These are phyloP conservation scores for Procambarus virginalis DNA, from an alignment of 1,140 invertebrate genomes.

Conservation along the genomic window DNA sequence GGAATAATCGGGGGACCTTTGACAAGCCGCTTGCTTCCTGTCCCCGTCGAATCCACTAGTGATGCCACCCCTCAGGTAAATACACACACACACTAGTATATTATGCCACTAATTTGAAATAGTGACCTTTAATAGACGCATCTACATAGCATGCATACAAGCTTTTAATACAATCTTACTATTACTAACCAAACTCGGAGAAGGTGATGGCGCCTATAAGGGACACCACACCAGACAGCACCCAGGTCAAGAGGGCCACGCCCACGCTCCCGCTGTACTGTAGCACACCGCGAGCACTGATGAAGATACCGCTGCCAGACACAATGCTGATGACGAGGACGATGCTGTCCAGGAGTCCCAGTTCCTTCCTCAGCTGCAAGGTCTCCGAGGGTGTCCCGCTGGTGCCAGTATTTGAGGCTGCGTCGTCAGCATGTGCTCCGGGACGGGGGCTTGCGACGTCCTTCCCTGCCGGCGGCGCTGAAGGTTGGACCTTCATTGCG, in stretches of 20 bases:
- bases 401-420: background rate
- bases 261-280: slow-evolving; percentile 38
- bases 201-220: slow-evolving; percentile 10
- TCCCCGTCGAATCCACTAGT: too few species aligned
- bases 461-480: background rate
- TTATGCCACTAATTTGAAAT: too few species aligned
- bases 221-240: background rate
- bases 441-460: background rate
- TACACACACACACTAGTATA: too few species aligned
- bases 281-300: slow-evolving; percentile 16
- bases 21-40: too few species aligned
- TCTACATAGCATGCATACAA: too few species aligned
- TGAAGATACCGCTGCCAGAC: slow-evolving; percentile 28
- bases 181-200: slow-evolving; percentile 15
- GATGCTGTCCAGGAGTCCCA: slow-evolving; percentile 9
- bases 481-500: background rate
- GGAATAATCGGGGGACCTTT: too few species aligned
- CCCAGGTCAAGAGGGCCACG: slow-evolving; percentile 23
- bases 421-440: background rate
- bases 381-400: background rate
- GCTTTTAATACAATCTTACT: too few species aligned
- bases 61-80: too few species aligned
- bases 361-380: background rate
- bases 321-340: slow-evolving; percentile 1
- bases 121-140: too few species aligned